Evolutionary conservation across 2,113 vertebrate genomes (phyloP), one percentile per base, ranked within the genome.

Genomic region (Beaufortia kweichowensis): DNA sequence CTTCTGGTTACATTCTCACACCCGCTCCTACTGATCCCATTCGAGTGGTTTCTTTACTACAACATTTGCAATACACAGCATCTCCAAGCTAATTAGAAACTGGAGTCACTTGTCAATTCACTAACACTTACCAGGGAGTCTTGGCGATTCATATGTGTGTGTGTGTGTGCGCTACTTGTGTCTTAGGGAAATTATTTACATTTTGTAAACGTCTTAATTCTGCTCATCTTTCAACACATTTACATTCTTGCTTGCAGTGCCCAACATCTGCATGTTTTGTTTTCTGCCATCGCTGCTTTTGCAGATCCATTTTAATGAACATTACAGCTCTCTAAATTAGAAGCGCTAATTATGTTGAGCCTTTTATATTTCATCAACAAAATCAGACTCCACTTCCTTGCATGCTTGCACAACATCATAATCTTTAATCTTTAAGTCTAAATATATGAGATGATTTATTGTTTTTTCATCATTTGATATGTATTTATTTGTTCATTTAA

Each of bases 151-250:
- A 23, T 57, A 35, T 26, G 79, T n/a, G 83, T 39, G 55, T 35
- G 31, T 65, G 39, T 77, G 21, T 81, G 55, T 77, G 63, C 59
- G 56, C 55, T 63, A 75, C 31, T 26, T 64, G 61, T 59, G 35
- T 73, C 65, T 68, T 28, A 50, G 33, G 21, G 4, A 69, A 61
- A 21, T 69, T 9, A 48, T 23, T 71, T 48, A 10, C n/a, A 33
- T 6, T 56, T 31, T 26, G 53, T 17, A 26, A 33, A 43, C 46
- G 24, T 19, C 29, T 28, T 39, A 35, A 41, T 66, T 14, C 31
- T 66, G 31, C 19, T 67, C 31, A 31, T 39, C 11, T 67, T 33
- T 43, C 26, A 59, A 59, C 24, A 28, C 6, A 4, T 29, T 57
- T 6, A 24, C 19, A 29, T 23, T 76, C 14, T 35, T 1, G 0